Evolutionary conservation across 2,797 vertebrate genomes (phyloP).

Genomic region (Coregonus ussuriensis): DNA sequence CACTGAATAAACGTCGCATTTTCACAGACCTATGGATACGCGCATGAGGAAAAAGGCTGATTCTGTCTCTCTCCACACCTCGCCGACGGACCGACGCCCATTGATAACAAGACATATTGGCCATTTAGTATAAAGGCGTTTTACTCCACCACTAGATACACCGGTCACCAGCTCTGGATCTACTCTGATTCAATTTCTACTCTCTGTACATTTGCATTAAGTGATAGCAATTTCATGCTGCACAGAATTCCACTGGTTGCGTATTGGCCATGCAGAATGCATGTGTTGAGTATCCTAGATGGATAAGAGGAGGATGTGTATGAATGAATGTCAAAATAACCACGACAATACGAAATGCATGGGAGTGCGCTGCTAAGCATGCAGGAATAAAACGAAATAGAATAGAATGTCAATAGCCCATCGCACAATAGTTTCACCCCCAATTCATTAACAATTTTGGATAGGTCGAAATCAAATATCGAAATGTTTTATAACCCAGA

Average conservation of each 20-base stretch:
- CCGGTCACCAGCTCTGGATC: conserved; percentile 22
- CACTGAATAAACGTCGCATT: conserved; percentile 15
- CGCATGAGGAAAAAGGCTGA: conserved; percentile 17
- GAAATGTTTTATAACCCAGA: not conserved
- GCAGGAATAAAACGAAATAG: not conserved
- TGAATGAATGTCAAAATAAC: conserved; percentile 18
- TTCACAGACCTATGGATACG: conserved; percentile 39
- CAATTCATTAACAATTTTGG: not conserved
- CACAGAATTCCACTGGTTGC: conserved; percentile 39
- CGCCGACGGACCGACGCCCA: conserved; percentile 71
- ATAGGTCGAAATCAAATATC: not conserved
- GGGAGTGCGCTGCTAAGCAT: not conserved
- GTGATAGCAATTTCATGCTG: conserved; percentile 52
- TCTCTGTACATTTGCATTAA: conserved; percentile 36
- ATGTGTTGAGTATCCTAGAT: conserved; percentile 34
- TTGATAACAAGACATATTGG: conserved; percentile 52
- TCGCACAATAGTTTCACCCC: not conserved
- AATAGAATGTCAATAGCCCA: not conserved
- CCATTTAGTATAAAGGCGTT: conserved; percentile 38
- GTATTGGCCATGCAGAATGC: conserved; percentile 28
- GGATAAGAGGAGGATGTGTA: not conserved
- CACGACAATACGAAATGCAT: not conserved
- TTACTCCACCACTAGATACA: conserved; percentile 29
- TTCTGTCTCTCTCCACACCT: conserved; percentile 37
- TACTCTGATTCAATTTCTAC: conserved; percentile 35